Conservation (phyloP, 2,888 invertebrate species). For the Meganola albula region DNA sequence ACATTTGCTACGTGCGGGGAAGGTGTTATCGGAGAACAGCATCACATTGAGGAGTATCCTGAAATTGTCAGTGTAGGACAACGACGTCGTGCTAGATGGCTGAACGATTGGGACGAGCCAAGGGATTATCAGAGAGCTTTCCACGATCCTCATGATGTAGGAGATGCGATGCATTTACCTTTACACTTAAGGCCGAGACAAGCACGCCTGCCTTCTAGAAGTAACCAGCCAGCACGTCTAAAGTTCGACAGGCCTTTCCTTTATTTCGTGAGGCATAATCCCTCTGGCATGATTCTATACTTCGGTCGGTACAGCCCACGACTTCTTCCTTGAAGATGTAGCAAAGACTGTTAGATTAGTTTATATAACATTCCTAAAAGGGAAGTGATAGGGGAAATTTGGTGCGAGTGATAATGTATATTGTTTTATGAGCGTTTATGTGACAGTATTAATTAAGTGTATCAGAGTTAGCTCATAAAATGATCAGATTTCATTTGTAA, state of each 20-base stretch:
- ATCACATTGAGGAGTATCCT: slow-evolving; percentile 90
- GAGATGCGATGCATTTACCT: slow-evolving; percentile 78
- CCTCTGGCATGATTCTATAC: slow-evolving; percentile 92
- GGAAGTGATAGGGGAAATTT: slow-evolving; percentile 68
- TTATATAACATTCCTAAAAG: slow-evolving; percentile 64
- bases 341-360: slow-evolving; percentile 71
- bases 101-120: slow-evolving; percentile 71
- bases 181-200: slow-evolving; percentile 84
- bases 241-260: slow-evolving; percentile 92
- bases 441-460: slow-evolving; percentile 72
- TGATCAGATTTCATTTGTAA: slow-evolving; percentile 26
- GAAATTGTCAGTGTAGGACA: slow-evolving; percentile 74
- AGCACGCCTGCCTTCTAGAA: slow-evolving; percentile 82
- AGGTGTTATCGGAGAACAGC: slow-evolving; percentile 82
- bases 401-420: slow-evolving; percentile 63
- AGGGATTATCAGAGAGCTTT: slow-evolving; percentile 83
- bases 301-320: slow-evolving; percentile 93
- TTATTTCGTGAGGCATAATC: slow-evolving; percentile 93
- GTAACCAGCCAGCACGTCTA: slow-evolving; percentile 81
- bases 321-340: slow-evolving; percentile 81
- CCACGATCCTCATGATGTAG: slow-evolving; percentile 79
- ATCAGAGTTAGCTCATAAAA: slow-evolving; percentile 41
- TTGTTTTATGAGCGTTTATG: slow-evolving; percentile 65
- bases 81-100: slow-evolving; percentile 65
- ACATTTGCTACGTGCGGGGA: slow-evolving; percentile 91